Base-by-base conservation (phyloP, 1,140 invertebrate genomes). In the Argopecten irradians region DNA sequence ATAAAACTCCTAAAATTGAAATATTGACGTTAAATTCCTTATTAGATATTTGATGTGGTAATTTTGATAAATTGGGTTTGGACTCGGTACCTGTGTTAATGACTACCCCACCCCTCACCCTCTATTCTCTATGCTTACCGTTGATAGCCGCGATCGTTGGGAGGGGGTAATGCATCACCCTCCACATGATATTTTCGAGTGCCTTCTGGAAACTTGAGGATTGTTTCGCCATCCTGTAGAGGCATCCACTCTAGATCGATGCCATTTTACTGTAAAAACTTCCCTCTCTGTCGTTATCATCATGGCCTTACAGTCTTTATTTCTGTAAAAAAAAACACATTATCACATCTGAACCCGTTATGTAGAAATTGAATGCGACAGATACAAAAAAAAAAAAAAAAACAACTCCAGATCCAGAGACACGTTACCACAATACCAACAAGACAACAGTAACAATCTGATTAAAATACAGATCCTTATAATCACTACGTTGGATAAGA, bases 181-280 rank as follows among this genome's bases (percentile, higher is more conserved):
- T 88, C 88, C 88, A 89, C 41, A 82, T 19, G 8, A 19, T 32
- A 86, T 86, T 85, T 41, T 46, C 16, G 28, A 86, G 41, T 22
- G 19, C 19, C 28, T 28, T 34, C 5, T 34, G 16, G 0, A 92
- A 55, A 9, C 55, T n/a, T 34, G 2, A 14, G 5, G 16, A 7
- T 19, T 3, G 55, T 41, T 16, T 88, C 55, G 0, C 34, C 28
- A 19, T 82, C 28, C 84, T 86, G 19, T 34, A 32, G 11, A 0
- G 41, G 2, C 39, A 91, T 16, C 89, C 90, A 92, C 1, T 91
- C 88, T 16, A 92, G 36, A 82, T 93, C 92, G 19, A 93, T 86
- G 1, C 93, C 93, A 91, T n/a, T n/a, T 93, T 93, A 33, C 90
- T 90, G 90, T 90, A 93, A 82, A 92, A 93, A 39, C 91, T 92